These are phyloP conservation scores for Tetragonula clypearis DNA, from an alignment of 1,140 invertebrate species.

Conservation along the genomic window DNA sequence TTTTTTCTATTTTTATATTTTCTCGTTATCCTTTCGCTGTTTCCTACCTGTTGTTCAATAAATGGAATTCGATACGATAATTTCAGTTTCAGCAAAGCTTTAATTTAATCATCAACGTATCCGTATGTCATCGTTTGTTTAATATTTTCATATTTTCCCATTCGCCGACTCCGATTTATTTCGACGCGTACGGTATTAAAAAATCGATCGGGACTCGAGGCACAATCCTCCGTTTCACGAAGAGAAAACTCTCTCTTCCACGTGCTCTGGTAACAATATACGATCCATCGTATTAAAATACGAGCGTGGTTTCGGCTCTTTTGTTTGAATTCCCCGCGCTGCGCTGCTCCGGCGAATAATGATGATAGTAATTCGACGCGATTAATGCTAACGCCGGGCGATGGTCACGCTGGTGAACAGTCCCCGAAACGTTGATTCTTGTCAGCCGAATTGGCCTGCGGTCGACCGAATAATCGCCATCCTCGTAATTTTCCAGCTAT, in stretches of 20 bases:
- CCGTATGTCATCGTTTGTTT: not conserved
- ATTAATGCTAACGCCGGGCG: conserved; percentile 46
- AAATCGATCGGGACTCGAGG: not conserved
- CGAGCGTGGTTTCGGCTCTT: conserved; percentile 13
- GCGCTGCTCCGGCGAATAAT: conserved; percentile 5
- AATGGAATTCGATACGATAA: not conserved
- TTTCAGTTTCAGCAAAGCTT: too few relatives aligned
- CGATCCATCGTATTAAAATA: conserved; percentile 8
- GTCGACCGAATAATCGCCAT: conserved; percentile 47
- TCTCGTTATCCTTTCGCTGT: too few relatives aligned
- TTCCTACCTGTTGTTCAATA: too few relatives aligned
- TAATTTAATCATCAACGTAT: not conserved
- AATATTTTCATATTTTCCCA: not conserved
- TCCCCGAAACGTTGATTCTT: conserved; percentile 47
- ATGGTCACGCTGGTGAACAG: not conserved
- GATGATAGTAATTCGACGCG: conserved; percentile 49
- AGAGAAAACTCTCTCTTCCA: too few relatives aligned
- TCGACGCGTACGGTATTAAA: not conserved
- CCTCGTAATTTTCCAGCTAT: conserved; percentile 47
- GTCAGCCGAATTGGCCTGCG: conserved; percentile 49
- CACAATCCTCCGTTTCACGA: not conserved
- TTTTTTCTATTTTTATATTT: too few relatives aligned
- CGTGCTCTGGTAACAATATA: not conserved
- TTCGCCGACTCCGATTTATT: not conserved
- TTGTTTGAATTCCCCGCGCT: conserved; percentile 14